Conservation (phyloP, 2,797 vertebrate species). For the Spea hammondii region DNA sequence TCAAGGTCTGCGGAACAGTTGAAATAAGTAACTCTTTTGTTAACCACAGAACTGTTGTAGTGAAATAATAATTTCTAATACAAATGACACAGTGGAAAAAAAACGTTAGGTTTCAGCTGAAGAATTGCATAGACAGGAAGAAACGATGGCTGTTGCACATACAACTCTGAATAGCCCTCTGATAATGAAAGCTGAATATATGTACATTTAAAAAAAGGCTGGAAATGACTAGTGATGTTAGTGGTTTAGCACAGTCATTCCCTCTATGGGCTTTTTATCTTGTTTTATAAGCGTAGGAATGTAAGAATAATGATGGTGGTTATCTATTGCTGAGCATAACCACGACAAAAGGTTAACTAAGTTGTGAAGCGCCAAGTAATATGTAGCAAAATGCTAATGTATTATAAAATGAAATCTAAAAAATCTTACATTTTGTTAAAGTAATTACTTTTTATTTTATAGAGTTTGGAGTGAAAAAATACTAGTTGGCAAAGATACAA, state of each 20-base stretch:
- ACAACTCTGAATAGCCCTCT: not conserved
- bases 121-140: slow-evolving; percentile 1
- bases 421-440: too few relatives aligned
- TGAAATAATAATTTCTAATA: slow-evolving; percentile 14
- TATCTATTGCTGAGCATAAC: slow-evolving; percentile 26
- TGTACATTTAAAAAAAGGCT: slow-evolving; percentile 24
- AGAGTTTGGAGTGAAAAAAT: too few relatives aligned
- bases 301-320: slow-evolving; percentile 19
- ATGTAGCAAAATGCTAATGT: too few relatives aligned
- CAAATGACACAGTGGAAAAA: not conserved
- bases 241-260: not conserved
- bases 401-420: too few relatives aligned
- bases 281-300: slow-evolving; percentile 25
- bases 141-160: slow-evolving; percentile 13
- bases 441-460: too few relatives aligned
- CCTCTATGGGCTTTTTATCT: slow-evolving; percentile 22
- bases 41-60: slow-evolving; percentile 23
- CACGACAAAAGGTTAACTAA: slow-evolving; percentile 18
- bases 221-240: slow-evolving; percentile 20
- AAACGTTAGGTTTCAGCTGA: slow-evolving; percentile 8
- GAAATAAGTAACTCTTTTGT: slow-evolving; percentile 40
- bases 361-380: not conserved
- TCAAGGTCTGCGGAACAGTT: slow-evolving; percentile 25
- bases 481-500: too few relatives aligned
- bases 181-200: slow-evolving; percentile 19